phyloP scores from a whole-genome alignment of 2,888 invertebrate genomes.

The Drosophila setosimentum region DNA sequence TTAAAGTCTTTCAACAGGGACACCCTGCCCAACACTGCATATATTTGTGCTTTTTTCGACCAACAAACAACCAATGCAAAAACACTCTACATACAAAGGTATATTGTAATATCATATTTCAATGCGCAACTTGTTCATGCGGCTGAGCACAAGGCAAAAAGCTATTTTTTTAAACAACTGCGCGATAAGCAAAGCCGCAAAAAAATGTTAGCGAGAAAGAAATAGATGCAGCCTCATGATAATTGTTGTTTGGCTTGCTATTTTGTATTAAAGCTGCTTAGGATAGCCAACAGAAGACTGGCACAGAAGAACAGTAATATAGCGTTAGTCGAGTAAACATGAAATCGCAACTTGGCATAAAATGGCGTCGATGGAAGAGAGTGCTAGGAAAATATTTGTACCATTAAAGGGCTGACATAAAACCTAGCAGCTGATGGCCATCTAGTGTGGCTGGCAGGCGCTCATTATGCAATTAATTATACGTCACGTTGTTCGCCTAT shows the following conservation, averaged over 20 bases:
- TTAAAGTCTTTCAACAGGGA: background rate
- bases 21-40: slow-evolving; percentile 1
- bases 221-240: slow-evolving; percentile 48
- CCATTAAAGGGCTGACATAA: slow-evolving; percentile 26
- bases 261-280: slow-evolving; percentile 44
- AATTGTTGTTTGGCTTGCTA: slow-evolving; percentile 33
- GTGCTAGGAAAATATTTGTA: slow-evolving; percentile 15
- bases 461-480: slow-evolving; percentile 80
- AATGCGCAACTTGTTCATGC: slow-evolving; percentile 46
- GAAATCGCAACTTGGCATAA: slow-evolving; percentile 30
- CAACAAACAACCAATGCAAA: slow-evolving; percentile 27
- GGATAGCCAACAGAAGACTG: slow-evolving; percentile 41
- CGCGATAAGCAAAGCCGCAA: slow-evolving; percentile 53
- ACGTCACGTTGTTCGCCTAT: slow-evolving; percentile 68
- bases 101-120: slow-evolving; percentile 36
- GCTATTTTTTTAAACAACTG: slow-evolving; percentile 52
- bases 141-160: slow-evolving; percentile 42
- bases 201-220: slow-evolving; percentile 16
- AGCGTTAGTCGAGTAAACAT: slow-evolving; percentile 43
- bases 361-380: slow-evolving; percentile 16
- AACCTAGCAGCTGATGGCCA: slow-evolving; percentile 27
- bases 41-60: background rate
- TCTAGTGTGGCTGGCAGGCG: slow-evolving; percentile 57
- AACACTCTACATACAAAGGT: slow-evolving; percentile 27
- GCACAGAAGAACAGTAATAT: slow-evolving; percentile 23